These are phyloP conservation scores for Urocolius indicus DNA, from an alignment of 2,113 vertebrate genomes.

Conservation along the genomic window DNA sequence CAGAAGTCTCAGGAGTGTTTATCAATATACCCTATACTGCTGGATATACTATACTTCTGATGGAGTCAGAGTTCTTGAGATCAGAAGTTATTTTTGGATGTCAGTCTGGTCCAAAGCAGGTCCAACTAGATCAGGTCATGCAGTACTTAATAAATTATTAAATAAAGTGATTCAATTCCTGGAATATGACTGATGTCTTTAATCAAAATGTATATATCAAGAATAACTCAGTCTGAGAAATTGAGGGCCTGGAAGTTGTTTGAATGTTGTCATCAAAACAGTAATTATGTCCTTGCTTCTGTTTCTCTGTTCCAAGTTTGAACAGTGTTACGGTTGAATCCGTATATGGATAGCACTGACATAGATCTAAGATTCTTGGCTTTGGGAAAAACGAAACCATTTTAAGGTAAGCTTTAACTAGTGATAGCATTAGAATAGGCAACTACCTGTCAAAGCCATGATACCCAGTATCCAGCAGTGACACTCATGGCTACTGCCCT, in stretches of 20 bases:
- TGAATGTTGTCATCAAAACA: background rate
- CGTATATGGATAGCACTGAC: background rate
- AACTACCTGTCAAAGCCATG: background rate
- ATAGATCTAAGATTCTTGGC: background rate
- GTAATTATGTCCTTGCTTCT: background rate
- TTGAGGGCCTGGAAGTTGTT: background rate
- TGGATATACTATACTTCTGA: background rate
- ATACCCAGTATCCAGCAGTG: background rate
- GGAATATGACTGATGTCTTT: background rate
- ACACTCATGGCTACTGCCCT: rapidly evolving
- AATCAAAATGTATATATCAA: background rate
- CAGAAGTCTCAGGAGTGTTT: background rate
- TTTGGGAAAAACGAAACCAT: background rate
- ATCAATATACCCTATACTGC: background rate
- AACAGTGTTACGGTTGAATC: background rate
- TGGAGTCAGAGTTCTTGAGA: background rate
- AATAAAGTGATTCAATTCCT: background rate
- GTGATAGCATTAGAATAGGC: background rate
- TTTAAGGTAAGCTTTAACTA: background rate
- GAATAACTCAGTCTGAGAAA: background rate
- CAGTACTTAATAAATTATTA: background rate
- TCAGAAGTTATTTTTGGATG: background rate
- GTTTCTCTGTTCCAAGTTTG: background rate
- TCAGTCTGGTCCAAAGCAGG: background rate
- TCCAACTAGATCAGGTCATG: background rate